phyloP scores from a whole-genome alignment of 2,113 vertebrate genomes.

The Cricetomys ansorgei region DNA sequence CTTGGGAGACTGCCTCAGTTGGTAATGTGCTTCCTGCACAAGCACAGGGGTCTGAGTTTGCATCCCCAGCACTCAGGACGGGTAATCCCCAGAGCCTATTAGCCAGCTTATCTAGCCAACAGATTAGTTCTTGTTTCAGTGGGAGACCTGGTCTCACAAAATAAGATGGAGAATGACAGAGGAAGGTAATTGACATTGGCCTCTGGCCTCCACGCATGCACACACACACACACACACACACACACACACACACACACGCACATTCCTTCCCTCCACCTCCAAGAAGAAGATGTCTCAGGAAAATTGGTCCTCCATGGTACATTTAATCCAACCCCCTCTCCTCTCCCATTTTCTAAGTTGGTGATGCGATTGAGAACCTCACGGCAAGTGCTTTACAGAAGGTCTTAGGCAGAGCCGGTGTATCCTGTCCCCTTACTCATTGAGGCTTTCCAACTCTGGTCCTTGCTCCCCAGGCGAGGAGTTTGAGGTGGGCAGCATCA shows the following conservation, averaged over 20 bases:
- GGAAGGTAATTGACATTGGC: too few relatives aligned
- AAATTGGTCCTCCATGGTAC: background rate
- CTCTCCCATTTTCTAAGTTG: background rate
- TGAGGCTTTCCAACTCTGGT: background rate
- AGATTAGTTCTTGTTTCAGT: background rate
- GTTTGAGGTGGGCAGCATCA: constrained; percentile 84
- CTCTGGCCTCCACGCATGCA: background rate
- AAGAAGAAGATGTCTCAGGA: background rate
- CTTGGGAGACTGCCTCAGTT: background rate
- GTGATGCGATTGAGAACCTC: background rate
- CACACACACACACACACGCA: background rate
- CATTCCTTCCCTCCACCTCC: too few relatives aligned
- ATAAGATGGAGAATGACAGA: too few relatives aligned
- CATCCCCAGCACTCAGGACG: background rate
- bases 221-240: too few relatives aligned
- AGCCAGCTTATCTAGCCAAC: background rate
- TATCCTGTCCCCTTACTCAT: accelerated
- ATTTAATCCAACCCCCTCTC: background rate
- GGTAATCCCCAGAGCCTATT: background rate
- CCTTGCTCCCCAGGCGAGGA: constrained; percentile 81
- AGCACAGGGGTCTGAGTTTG: background rate
- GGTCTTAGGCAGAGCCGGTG: background rate
- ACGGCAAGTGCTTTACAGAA: accelerated
- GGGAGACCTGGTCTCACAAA: background rate
- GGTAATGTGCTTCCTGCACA: background rate